phyloP scores from a whole-genome alignment of 2,113 vertebrate species.

The Clinocottus analis region DNA sequence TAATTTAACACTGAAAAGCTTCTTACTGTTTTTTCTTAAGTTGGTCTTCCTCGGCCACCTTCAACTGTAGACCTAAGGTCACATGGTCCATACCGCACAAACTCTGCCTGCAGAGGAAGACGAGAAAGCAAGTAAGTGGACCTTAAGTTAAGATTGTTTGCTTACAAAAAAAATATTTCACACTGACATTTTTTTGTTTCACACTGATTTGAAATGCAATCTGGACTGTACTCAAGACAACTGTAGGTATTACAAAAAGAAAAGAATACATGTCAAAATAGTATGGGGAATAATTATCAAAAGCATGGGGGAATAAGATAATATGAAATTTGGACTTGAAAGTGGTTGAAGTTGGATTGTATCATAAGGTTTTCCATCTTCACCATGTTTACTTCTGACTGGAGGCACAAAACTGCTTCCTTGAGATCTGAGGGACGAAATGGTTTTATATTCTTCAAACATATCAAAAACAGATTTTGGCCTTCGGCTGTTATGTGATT shows the following conservation, averaged over 20 bases:
- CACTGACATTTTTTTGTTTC: not conserved
- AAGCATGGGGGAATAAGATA: not conserved
- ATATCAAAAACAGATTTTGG: conserved; percentile 24
- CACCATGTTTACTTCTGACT: conserved; percentile 3
- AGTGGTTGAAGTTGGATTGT: not conserved
- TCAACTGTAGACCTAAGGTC: not conserved
- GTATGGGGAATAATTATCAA: not conserved
- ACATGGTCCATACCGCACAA: not conserved
- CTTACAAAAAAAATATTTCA: not conserved
- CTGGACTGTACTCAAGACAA: not conserved
- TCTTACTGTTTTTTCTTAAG: not conserved
- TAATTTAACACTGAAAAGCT: not conserved
- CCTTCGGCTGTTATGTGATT: conserved; percentile 33
- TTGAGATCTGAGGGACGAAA: conserved; percentile 47
- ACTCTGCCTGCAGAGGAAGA: not conserved
- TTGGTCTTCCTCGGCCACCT: not conserved
- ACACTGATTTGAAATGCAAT: not conserved
- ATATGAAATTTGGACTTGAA: not conserved
- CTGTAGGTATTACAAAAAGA: not conserved
- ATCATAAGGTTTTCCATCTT: not conserved
- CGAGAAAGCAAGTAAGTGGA: not conserved
- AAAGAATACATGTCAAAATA: not conserved
- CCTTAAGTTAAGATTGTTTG: not conserved
- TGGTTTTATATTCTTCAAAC: conserved; percentile 53
- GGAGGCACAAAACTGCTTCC: conserved; percentile 41